Base-by-base conservation (phyloP, 2,888 invertebrate genomes). In the Macrophya annulata region DNA sequence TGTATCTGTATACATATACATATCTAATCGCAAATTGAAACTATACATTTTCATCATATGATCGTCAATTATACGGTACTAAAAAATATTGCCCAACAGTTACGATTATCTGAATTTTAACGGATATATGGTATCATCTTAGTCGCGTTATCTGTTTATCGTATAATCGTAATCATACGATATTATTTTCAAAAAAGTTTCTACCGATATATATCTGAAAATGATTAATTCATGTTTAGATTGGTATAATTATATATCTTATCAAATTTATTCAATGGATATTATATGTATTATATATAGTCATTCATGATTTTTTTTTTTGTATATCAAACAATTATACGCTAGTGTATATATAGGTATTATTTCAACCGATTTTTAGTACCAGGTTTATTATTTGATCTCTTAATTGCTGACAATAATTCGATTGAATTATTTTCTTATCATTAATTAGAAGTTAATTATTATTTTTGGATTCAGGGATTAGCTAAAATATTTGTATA, bases 201-300 rank as follows among this genome's bases (percentile, higher is more conserved):
- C n/a, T n/a, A n/a, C n/a, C 25, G 4, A 25, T 25, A 25, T 76
- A 71, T 71, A 15, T 62, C 48, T 2, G 25, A 6, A n/a, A 25
- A 12, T 76, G 76, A 76, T 48, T 76, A 25, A 48, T 48, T 48
- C 12, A 40, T 10, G n/a, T 71, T 43, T 9, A 40, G 71, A 71
- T 71, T 71, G 40, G 31, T 31, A 31, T 71, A 12, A 25, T 40
- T 43, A 8, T n/a, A 55, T 55, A 71, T 71, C 40, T 71, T 71
- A 71, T 71, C 40, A 10, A n/a, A 43, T 40, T 71, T 71, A 71
- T 43, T 71, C 71, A 71, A 71, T 71, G 71, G n/a, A 71, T 40
- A n/a, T n/a, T n/a, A n/a, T n/a, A n/a, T n/a, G n/a, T n/a, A n/a
- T n/a, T n/a, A n/a, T n/a, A n/a, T n/a, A n/a, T 43, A 15, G 37